Evolutionary conservation across 2,888 invertebrate species (phyloP).

Genomic region (Blastobasis adustella): DNA sequence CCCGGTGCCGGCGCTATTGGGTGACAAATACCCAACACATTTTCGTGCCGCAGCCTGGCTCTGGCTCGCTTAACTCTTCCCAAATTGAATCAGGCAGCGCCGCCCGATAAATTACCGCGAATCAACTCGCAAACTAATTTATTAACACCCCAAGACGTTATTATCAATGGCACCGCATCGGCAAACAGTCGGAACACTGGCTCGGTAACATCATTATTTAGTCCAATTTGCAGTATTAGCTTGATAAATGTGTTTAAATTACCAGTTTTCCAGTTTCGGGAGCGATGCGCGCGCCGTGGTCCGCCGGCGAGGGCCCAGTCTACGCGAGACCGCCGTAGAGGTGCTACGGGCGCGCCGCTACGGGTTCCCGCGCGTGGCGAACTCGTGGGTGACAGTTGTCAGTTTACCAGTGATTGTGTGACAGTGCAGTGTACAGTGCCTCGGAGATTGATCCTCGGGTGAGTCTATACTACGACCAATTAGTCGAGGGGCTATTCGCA

Average conservation of each 20-base stretch:
- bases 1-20: not conserved
- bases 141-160: constrained; percentile 47
- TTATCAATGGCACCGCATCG: constrained; percentile 46
- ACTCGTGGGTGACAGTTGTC: constrained; percentile 21
- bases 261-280: constrained; percentile 39
- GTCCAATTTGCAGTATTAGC: constrained; percentile 69
- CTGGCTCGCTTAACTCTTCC: constrained; percentile 20
- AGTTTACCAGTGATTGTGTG: constrained; percentile 24
- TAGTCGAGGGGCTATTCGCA: too few relatives aligned
- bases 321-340: constrained; percentile 30
- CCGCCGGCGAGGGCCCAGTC: constrained; percentile 39
- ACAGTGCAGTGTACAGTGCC: constrained; percentile 24
- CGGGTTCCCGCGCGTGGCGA: constrained; percentile 3
- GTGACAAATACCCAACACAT: not conserved
- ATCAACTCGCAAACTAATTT: constrained; percentile 52
- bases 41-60: constrained; percentile 3
- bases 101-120: constrained; percentile 21
- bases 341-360: constrained; percentile 18
- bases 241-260: constrained; percentile 70
- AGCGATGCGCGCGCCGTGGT: constrained; percentile 65
- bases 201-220: constrained; percentile 63
- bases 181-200: constrained; percentile 43
- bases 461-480: constrained; percentile 7
- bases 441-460: constrained; percentile 14
- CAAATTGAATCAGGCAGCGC: constrained; percentile 25